Base-by-base conservation (phyloP, 2,113 vertebrate genomes). In the Gadus chalcogrammus region DNA sequence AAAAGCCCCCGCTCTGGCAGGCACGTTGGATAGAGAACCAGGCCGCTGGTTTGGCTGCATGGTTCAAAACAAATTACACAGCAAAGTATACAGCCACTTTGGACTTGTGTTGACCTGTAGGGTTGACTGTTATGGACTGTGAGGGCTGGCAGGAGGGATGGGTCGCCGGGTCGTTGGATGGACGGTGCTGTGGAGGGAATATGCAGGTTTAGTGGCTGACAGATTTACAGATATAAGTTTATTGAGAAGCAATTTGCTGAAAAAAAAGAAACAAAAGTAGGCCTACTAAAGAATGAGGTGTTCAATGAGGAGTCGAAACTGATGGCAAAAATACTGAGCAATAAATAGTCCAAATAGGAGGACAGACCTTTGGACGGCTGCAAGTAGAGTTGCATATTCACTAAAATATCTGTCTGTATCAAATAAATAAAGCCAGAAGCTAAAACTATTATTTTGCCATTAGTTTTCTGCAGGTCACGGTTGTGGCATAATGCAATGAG, bases 361-460 rank as follows among this genome's bases (percentile, higher is more conserved):
- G 86, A 86, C 83, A 88, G 82, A 83, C 78, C 64, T 17, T 83
- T 79, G 67, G 42, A 9, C 78, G 86, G 79, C 84, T 84, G 79
- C 72, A 28, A 81, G 74, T 73, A 73, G 17, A 73, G 77, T 73
- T 88, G 84, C 84, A 85, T 87, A 89, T 89, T 87, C 84, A 89
- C 88, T 88, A 80, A 85, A 89, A 84, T 72, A 77, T 77, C 86
- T 85, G 84, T 90, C 83, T 84, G 82, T 84, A 79, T 88, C 82
- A 77, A 67, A 75, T 81, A 65, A 82, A 84, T 80, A 83, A 78
- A 85, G 82, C 79, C 82, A 81, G 68, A 78, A 85, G 82, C 78
- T 87, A 87, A 89, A 91, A 89, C 86, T 87, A 89, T 90, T 90
- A 92, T 89, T 84, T 79, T 65, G 70, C 84, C 87, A 89, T 91